Conservation (phyloP, 2,113 vertebrate genomes). For the Cyanistes caeruleus region DNA sequence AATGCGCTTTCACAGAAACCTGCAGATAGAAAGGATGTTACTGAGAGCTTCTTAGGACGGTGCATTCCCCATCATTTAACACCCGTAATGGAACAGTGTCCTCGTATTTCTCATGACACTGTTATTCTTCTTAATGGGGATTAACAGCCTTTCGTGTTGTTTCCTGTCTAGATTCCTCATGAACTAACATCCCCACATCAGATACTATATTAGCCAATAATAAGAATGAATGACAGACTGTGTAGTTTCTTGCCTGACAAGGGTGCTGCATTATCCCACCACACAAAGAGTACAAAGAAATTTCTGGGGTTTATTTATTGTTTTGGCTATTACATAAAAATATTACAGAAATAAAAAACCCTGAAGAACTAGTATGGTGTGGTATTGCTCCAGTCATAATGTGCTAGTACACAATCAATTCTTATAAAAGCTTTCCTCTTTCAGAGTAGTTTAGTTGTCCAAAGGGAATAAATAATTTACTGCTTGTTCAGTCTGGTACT, state of each 20-base stretch:
- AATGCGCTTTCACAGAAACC: not conserved
- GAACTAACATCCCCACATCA: conserved; percentile 44
- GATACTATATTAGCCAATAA: conserved; percentile 58
- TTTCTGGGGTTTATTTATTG: conserved; percentile 72
- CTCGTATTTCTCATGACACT: conserved; percentile 26
- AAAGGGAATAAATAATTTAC: conserved; percentile 77
- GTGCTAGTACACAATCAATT: conserved; percentile 72
- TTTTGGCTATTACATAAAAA: conserved; percentile 73
- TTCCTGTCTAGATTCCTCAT: conserved; percentile 31
- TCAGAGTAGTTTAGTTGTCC: conserved; percentile 68
- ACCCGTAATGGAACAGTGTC: not conserved
- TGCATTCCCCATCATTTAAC: conserved; percentile 39
- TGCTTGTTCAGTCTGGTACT: conserved; percentile 63
- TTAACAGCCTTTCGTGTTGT: conserved; percentile 28
- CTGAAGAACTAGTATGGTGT: conserved; percentile 64
- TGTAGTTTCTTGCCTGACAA: conserved; percentile 60
- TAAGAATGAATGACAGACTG: conserved; percentile 68
- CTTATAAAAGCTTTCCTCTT: conserved; percentile 71
- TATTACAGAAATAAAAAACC: conserved; percentile 79
- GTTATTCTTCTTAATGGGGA: conserved; percentile 43
- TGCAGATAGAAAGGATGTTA: not conserved
- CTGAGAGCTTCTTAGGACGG: conserved; percentile 10
- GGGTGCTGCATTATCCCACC: conserved; percentile 59
- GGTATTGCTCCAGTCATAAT: conserved; percentile 66
- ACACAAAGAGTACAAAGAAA: conserved; percentile 60